Evolutionary conservation across 37 sponge, comb jelly and placozoan genomes (phyloP).

Genomic region (Oopsacas minuta): DNA sequence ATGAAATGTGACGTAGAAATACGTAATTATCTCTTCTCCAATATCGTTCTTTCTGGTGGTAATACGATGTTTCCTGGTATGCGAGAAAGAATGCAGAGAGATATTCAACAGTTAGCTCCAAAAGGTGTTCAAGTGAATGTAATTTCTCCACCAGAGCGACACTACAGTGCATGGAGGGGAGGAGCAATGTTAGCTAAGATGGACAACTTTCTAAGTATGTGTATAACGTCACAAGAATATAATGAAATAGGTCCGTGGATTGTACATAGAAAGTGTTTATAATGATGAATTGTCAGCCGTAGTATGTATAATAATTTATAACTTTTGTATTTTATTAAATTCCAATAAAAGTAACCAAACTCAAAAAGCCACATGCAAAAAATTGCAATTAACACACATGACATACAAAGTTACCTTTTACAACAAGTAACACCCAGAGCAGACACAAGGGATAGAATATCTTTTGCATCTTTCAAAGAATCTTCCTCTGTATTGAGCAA

Average conservation of each 20-base stretch:
- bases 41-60: not conserved
- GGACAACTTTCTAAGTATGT: not conserved
- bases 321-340: not conserved
- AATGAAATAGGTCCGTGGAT: not conserved
- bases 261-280: not conserved
- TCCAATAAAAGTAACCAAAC: too few species aligned
- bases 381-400: too few species aligned
- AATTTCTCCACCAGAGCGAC: not conserved
- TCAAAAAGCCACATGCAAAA: too few species aligned
- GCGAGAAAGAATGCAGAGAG: not conserved
- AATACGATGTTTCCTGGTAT: not conserved
- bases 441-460: too few species aligned
- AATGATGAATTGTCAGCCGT: too few species aligned
- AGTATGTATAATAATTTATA: not conserved
- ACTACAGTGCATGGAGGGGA: not conserved
- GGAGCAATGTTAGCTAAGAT: not conserved
- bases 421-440: too few species aligned
- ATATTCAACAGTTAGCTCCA: not conserved
- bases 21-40: not conserved
- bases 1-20: not conserved
- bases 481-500: too few species aligned
- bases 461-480: too few species aligned
- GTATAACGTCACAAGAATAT: not conserved
- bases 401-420: too few species aligned
- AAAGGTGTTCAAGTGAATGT: not conserved